Conservation (phyloP, 2,797 vertebrate genomes). For the Malacoctenus gilli region DNA sequence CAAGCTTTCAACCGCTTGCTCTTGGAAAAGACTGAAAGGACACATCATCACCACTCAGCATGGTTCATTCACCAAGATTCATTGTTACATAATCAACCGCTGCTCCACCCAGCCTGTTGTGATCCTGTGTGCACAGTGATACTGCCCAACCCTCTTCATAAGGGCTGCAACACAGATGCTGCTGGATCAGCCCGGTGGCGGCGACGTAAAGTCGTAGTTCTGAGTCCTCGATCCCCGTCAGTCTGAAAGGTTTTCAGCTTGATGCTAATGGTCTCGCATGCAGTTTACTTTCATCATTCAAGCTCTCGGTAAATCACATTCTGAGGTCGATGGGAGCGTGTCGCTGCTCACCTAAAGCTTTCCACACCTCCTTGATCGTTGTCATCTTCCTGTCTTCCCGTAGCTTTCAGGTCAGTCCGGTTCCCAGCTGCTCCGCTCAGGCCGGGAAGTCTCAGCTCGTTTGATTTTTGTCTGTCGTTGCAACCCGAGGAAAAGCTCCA, state of each 20-base stretch:
- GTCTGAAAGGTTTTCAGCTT: too few relatives aligned
- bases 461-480: constrained; percentile 4
- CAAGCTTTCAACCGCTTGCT: too few relatives aligned
- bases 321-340: not conserved
- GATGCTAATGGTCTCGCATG: too few relatives aligned
- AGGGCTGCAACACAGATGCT: not conserved
- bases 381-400: not conserved
- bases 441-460: constrained; percentile 6
- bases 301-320: too few relatives aligned
- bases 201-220: not conserved
- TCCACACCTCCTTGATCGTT: constrained; percentile 10
- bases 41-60: constrained; percentile 1
- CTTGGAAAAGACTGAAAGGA: constrained; percentile 10
- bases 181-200: not conserved
- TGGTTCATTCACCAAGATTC: constrained; percentile 26
- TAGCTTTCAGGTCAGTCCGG: not conserved
- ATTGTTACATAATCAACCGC: constrained; percentile 40
- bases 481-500: not conserved
- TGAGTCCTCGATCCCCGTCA: too few relatives aligned
- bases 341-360: constrained; percentile 4
- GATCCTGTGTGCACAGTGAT: constrained; percentile 13
- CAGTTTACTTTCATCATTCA: too few relatives aligned
- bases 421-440: constrained; percentile 18
- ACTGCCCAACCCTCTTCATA: constrained; percentile 17
- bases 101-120: constrained; percentile 26